Evolutionary conservation across 2,888 invertebrate genomes (phyloP).

Genomic region (Cephus sareptanus): DNA sequence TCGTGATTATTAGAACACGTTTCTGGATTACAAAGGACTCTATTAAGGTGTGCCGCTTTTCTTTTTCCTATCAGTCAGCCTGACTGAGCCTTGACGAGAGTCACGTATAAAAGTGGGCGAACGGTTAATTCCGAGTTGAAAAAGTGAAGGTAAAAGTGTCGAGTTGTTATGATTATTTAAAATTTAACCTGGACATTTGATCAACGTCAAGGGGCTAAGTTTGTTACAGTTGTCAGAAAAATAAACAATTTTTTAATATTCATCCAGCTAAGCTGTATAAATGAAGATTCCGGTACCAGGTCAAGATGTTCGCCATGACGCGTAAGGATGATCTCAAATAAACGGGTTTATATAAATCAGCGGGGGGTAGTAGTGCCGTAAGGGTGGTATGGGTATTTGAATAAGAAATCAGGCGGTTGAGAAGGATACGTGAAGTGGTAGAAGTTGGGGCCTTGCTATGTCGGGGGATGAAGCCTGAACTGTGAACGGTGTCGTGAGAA

Average conservation of each 20-base stretch:
- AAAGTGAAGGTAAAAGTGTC: not conserved
- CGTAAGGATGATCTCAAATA: slow-evolving; percentile 57
- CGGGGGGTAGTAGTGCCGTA: slow-evolving; percentile 46
- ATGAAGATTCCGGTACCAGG: not conserved
- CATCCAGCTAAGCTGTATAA: not conserved
- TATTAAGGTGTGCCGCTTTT: slow-evolving; percentile 3
- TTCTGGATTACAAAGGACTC: slow-evolving; percentile 13
- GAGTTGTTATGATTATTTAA: not conserved
- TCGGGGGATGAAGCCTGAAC: not conserved
- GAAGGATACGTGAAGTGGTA: slow-evolving; percentile 14
- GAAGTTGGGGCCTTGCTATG: not conserved
- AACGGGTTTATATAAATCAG: slow-evolving; percentile 58
- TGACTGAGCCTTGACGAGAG: not conserved
- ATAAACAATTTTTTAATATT: not conserved
- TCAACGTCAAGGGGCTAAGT: not conserved
- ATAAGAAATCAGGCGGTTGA: slow-evolving; percentile 48
- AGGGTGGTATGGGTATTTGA: slow-evolving; percentile 45
- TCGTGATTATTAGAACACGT: slow-evolving; percentile 14
- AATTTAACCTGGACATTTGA: not conserved
- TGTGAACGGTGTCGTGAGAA: slow-evolving; percentile 43
- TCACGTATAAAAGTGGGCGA: not conserved
- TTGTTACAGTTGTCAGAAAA: not conserved
- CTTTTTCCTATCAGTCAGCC: slow-evolving; percentile 1
- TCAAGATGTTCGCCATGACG: slow-evolving; percentile 26
- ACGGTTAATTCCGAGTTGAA: not conserved